Conservation (phyloP, 2,888 invertebrate species). For the Eilema griseolum region DNA sequence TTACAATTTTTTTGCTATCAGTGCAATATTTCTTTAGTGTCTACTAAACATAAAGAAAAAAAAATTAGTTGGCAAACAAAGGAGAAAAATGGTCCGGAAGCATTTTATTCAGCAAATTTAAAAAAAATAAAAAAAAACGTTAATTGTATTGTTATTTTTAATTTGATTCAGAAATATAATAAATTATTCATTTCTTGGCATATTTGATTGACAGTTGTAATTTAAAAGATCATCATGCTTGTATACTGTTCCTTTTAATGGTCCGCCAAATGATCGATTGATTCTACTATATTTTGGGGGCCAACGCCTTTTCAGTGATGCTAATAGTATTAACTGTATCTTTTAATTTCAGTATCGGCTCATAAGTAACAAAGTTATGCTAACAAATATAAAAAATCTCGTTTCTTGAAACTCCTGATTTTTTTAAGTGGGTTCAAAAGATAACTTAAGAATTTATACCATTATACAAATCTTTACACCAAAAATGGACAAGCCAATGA, state of each 20-base stretch:
- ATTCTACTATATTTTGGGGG: conserved; percentile 43
- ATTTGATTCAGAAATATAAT: conserved; percentile 59
- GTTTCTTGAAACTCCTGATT: too few species aligned
- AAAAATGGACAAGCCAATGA: conserved; percentile 50
- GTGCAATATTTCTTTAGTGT: too few species aligned
- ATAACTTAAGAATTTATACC: neutral
- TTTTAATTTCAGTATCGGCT: neutral
- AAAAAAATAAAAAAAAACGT: neutral
- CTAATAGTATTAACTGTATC: neutral
- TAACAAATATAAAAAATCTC: too few species aligned
- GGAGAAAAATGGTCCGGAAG: neutral
- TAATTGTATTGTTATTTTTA: neutral
- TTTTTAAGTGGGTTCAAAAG: neutral
- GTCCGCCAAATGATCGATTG: conserved; percentile 64
- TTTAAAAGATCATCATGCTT: conserved; percentile 68
- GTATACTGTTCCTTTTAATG: conserved; percentile 51
- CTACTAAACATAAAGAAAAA: neutral
- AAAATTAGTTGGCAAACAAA: neutral
- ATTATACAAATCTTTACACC: neutral
- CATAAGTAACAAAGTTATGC: too few species aligned
- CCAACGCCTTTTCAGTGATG: neutral
- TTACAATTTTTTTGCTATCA: too few species aligned
- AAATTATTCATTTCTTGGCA: conserved; percentile 59
- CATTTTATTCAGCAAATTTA: neutral
- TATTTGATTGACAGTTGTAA: conserved; percentile 81